Evolutionary conservation across 2,113 vertebrate genomes (phyloP).

Genomic region (Pseudorhombus dupliciocellatus): DNA sequence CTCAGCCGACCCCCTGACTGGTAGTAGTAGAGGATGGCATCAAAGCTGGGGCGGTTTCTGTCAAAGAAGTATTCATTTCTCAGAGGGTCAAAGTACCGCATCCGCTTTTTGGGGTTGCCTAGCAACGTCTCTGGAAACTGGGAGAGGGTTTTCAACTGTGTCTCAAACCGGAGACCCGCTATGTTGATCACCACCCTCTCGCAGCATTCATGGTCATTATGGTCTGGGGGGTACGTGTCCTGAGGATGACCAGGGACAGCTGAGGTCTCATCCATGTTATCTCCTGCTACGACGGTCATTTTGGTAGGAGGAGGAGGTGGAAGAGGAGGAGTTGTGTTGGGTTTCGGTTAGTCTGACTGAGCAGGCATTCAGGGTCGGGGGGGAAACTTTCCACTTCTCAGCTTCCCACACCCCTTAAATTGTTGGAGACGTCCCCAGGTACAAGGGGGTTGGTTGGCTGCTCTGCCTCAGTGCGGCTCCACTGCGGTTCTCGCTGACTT

Average conservation of each 20-base stretch:
- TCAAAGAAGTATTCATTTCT: constrained; percentile 91
- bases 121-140: constrained; percentile 85
- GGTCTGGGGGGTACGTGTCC: constrained; percentile 90
- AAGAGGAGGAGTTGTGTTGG: constrained; percentile 46
- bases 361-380: constrained; percentile 70
- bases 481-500: constrained; percentile 82
- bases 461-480: constrained; percentile 82
- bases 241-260: constrained; percentile 93
- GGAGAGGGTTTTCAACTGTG: constrained; percentile 83
- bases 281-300: constrained; percentile 97
- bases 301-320: constrained; percentile 68
- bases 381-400: constrained; percentile 67
- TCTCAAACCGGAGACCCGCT: constrained; percentile 88
- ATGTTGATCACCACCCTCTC: constrained; percentile 99
- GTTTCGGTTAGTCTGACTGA: constrained; percentile 70
- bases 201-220: constrained; percentile 96
- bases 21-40: constrained; percentile 90
- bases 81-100: constrained; percentile 96
- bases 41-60: constrained; percentile 84
- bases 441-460: constrained; percentile 67
- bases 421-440: constrained; percentile 71
- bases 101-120: constrained; percentile 88
- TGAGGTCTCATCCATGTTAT: constrained; percentile 95
- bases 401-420: constrained; percentile 73
- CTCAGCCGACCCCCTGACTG: constrained; percentile 95